phyloP scores from a whole-genome alignment of 2,113 vertebrate genomes.

The Thalassarche chlororhynchos region DNA sequence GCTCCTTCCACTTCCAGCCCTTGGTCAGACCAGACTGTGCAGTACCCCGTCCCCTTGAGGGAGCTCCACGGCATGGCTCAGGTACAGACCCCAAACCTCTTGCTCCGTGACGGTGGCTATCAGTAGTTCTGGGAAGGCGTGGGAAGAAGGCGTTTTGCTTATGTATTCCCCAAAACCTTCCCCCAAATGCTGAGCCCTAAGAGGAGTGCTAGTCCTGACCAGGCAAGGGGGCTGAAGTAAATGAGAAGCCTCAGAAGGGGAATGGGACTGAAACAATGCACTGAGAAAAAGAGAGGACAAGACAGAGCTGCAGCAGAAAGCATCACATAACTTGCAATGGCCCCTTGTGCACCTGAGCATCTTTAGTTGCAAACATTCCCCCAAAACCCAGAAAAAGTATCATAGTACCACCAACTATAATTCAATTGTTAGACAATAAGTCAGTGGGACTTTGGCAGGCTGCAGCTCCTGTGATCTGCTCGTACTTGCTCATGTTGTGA shows the following conservation, averaged over 20 bases:
- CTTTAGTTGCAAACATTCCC: background rate
- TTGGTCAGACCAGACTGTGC: background rate
- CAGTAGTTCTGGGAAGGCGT: background rate
- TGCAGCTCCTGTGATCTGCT: rapidly evolving
- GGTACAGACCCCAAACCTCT: background rate
- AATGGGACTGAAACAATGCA: background rate
- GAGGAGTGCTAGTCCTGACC: background rate
- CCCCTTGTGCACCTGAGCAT: background rate
- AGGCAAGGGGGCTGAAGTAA: background rate
- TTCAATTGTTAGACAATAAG: background rate
- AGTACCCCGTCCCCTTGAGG: rapidly evolving
- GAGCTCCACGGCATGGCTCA: rapidly evolving
- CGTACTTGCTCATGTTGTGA: background rate
- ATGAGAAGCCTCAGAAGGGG: background rate
- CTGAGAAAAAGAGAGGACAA: background rate
- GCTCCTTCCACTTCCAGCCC: background rate
- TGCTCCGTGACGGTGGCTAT: background rate
- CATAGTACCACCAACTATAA: background rate
- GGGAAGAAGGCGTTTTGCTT: background rate
- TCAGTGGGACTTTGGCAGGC: background rate
- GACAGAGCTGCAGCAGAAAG: background rate
- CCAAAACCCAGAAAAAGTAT: background rate
- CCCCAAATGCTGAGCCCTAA: background rate
- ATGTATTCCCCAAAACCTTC: background rate
- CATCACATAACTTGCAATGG: background rate